Conservation (phyloP, 2,113 vertebrate genomes). For the Parotia lawesii region DNA sequence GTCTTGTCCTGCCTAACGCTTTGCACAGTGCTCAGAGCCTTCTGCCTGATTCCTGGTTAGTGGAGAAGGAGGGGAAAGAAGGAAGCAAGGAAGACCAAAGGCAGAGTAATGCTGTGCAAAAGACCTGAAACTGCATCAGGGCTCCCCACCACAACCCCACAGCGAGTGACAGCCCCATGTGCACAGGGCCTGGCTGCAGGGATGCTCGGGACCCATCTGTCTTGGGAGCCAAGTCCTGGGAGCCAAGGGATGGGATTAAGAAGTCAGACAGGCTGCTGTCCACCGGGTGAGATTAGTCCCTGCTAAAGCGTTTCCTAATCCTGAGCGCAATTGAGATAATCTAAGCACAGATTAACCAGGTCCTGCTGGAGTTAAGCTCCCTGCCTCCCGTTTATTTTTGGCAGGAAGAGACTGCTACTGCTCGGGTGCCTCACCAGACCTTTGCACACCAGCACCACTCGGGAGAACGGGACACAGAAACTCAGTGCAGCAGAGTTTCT, state of each 20-base stretch:
- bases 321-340: not conserved
- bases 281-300: not conserved
- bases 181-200: rapidly evolving
- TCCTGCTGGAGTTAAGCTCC: not conserved
- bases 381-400: not conserved
- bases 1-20: not conserved
- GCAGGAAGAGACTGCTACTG: not conserved
- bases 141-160: not conserved
- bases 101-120: not conserved
- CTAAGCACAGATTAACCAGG: constrained; percentile 44
- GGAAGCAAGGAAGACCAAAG: not conserved
- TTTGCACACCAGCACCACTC: rapidly evolving
- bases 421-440: rapidly evolving
- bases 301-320: constrained; percentile 8
- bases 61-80: not conserved
- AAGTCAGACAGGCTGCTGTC: not conserved
- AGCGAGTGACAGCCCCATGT: not conserved
- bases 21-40: not conserved
- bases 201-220: not conserved
- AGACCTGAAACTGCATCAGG: not conserved
- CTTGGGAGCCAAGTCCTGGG: not conserved
- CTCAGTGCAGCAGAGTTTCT: not conserved
- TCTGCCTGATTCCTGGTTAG: not conserved
- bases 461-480: not conserved
- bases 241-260: not conserved